These are phyloP conservation scores for Petrocephalus sullivani DNA, from an alignment of 2,797 vertebrate species.

Conservation along the genomic window DNA sequence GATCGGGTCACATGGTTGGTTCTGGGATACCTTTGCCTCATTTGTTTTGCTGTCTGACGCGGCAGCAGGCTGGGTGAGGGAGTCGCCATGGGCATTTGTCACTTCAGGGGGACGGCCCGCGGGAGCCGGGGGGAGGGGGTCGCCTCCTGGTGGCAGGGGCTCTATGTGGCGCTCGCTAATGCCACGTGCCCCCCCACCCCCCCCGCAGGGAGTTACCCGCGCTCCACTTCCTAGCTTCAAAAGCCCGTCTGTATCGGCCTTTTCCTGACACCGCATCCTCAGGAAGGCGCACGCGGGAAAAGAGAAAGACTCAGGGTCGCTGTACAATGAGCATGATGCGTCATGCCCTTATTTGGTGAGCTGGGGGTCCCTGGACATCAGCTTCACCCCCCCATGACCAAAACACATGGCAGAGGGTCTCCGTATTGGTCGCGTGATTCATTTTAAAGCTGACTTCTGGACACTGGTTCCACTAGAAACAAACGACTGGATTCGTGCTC, in stretches of 20 bases:
- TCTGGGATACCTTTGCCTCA: not conserved
- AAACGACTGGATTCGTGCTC: not conserved
- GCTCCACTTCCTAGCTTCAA: slow-evolving; percentile 23
- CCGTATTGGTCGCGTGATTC: not conserved
- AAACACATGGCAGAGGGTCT: not conserved
- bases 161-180: not conserved
- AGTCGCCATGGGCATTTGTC: not conserved
- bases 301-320: not conserved
- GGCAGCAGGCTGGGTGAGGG: not conserved
- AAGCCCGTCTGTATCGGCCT: slow-evolving; percentile 1
- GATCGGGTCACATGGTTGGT: not conserved
- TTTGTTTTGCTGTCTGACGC: not conserved
- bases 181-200: not conserved
- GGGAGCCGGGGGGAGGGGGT: not conserved
- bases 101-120: not conserved
- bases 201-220: slow-evolving; percentile 17
- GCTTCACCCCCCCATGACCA: not conserved
- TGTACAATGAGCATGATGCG: not conserved
- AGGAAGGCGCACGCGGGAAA: slow-evolving; percentile 15
- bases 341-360: slow-evolving; percentile 23
- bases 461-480: not conserved
- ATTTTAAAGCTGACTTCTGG: not conserved
- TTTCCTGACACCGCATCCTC: slow-evolving; percentile 18
- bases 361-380: not conserved
- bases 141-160: not conserved